Evolutionary conservation across 2,797 vertebrate species (phyloP).

Genomic region (Austrolebias charrua): DNA sequence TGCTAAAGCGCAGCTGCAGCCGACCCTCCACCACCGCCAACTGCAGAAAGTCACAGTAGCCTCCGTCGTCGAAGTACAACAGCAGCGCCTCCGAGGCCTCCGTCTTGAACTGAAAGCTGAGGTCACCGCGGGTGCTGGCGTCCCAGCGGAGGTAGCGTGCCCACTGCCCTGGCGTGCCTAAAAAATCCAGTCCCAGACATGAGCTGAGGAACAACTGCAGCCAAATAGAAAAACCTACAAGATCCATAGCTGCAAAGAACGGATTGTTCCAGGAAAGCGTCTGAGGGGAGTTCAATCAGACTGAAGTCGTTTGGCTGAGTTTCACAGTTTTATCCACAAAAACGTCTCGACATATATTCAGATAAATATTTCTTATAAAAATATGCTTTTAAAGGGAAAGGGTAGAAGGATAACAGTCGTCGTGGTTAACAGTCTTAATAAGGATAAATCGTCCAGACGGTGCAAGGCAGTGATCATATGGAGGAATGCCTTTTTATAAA

Average conservation of each 20-base stretch:
- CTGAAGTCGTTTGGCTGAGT: slow-evolving; percentile 34
- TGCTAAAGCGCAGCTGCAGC: slow-evolving; percentile 91
- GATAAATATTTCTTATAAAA: slow-evolving; percentile 65
- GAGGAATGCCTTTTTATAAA: slow-evolving; percentile 13
- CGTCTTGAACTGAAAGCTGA: slow-evolving; percentile 96
- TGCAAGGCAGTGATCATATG: slow-evolving; percentile 43
- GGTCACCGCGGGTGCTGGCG: slow-evolving; percentile 93
- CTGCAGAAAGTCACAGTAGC: slow-evolving; percentile 97
- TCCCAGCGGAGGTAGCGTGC: slow-evolving; percentile 98
- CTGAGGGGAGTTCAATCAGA: slow-evolving; percentile 48
- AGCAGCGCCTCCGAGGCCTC: slow-evolving; percentile 89
- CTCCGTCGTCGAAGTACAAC: slow-evolving; percentile 95
- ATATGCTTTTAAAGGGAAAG: slow-evolving; percentile 64
- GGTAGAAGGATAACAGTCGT: slow-evolving; percentile 76
- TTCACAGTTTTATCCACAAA: slow-evolving; percentile 64
- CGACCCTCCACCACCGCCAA: slow-evolving; percentile 88
- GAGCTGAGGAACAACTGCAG: slow-evolving; percentile 89
- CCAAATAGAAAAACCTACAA: slow-evolving; percentile 85
- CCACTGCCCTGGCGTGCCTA: slow-evolving; percentile 93
- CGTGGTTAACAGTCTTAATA: slow-evolving; percentile 77
- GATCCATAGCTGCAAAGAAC: slow-evolving; percentile 77
- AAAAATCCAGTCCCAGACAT: slow-evolving; percentile 92
- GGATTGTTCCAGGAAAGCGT: slow-evolving; percentile 68
- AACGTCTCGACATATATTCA: slow-evolving; percentile 45
- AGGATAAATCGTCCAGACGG: slow-evolving; percentile 48